Base-by-base conservation (phyloP, 2,113 vertebrate species). In the Paratilapia polleni region DNA sequence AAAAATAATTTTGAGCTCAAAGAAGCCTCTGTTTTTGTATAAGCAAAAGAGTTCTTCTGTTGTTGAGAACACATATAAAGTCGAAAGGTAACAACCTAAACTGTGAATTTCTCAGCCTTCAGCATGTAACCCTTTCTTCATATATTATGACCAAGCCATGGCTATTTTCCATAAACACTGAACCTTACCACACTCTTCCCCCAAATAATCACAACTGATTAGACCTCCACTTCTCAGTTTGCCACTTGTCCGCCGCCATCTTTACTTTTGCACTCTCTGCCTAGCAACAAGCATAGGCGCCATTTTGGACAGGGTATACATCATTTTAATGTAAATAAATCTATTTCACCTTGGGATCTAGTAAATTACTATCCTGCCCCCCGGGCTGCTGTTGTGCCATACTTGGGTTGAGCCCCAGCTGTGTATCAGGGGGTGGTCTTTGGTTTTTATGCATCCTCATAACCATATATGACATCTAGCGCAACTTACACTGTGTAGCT, bases 201-300 rank as follows among this genome's bases (percentile, higher is more conserved):
- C 87, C 91, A 88, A 34, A 85, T 89, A 87, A 93, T 93, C 89
- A 91, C 70, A 86, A 86, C 87, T 90, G 94, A 91, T 92, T 87
- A 89, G 84, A 92, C 91, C 92, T 92, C 84, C 58, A 61, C 93
- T 89, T 93, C 92, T 89, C 92, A 87, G 82, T 92, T 94, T 92
- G 88, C 88, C 91, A 81, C 86, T 94, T 93, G 80, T 70, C 83
- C 11, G 61, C 90, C 86, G 87, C 94, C 93, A 94, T 95, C 88
- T 94, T 95, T 94, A 87, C 90, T 92, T 87, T 31, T 31, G 63
- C 22, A 26, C 28, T 90, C 80, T 96, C 95, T 96, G 95, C 95
- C 95, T 96, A 95, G 94, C 95, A 96, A 96, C 95, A 95, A 92
- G 94, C 90, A 8, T 68, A 49, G 77, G 81, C 85, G 92, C 93